Evolutionary conservation across 2,113 vertebrate genomes (phyloP), one percentile per base, ranked within the genome.

Genomic region (Bubo scandiacus): DNA sequence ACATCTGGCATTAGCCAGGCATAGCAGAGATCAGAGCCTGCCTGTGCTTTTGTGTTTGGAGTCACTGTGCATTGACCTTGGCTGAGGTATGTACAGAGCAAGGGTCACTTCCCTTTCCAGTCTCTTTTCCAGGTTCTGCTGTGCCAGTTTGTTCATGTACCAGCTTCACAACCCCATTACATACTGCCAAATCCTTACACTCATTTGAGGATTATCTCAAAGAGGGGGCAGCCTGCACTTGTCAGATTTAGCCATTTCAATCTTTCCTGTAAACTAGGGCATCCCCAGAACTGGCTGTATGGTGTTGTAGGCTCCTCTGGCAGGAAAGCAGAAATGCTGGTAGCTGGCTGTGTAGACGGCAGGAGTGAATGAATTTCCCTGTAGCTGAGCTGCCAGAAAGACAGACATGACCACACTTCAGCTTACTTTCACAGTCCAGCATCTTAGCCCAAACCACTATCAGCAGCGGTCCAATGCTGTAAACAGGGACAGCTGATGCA

Each of bases 91-190:
- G 2, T 15, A 54, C 58, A 42, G 40, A 66, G 45, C 51, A 81
- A 82, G 55, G 70, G 29, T 30, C 22, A 34, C 36, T 80, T 84
- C 40, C 71, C 21, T 57, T 74, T 70, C 47, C 55, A 84, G 19
- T 38, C 68, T 81, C 38, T 32, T 67, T 88, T 72, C 51, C 30
- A 70, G 34, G 79, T 51, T 57, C 27, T 74, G n/a, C 59, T 71
- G 17, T 66, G 61, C 43, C 0, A 0, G 62, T 86, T 51, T 72
- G 14, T 36, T 47, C n/a, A 3, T 7, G 30, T 75, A 54, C 11
- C 32, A 75, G 30, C 57, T 61, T 91, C 72, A n/a, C 1, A 0
- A 47, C 51, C 36, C 45, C 8, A 9, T 92, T 85, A 27, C 17
- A 26, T 68, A 10, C 27, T 87, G 71, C 43, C 32, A 93, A 68